Evolutionary conservation across 2,888 invertebrate genomes (phyloP).

Genomic region (Morpho deidamia): DNA sequence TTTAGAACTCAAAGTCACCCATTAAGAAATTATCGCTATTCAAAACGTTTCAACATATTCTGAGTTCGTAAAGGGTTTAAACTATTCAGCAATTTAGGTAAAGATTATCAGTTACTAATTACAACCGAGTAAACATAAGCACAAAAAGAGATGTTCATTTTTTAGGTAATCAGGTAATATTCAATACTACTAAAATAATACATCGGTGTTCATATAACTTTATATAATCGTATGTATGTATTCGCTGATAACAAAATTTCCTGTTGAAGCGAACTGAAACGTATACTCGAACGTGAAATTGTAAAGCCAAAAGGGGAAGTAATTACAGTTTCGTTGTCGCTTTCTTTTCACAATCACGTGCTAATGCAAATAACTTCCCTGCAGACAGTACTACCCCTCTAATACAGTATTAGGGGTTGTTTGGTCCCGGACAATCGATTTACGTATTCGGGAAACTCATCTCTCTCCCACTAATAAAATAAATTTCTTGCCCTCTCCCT

Average conservation of each 20-base stretch:
- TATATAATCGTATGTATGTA: neutral
- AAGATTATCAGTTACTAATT: no score
- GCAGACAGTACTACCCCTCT: conserved; percentile 39
- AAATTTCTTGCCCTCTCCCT: conserved; percentile 36
- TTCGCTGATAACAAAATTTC: neutral
- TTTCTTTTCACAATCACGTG: conserved; percentile 20
- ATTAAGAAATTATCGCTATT: no score
- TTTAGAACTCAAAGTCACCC: no score
- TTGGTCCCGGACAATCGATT: conserved; percentile 64
- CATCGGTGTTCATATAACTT: neutral
- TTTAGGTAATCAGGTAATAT: no score
- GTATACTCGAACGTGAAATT: conserved; percentile 3
- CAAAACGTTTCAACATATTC: no score
- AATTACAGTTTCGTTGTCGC: conserved; percentile 2
- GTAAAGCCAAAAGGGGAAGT: conserved; percentile 2
- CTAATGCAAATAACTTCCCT: conserved; percentile 28
- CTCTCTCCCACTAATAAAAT: conserved; percentile 35
- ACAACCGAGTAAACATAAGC: no score
- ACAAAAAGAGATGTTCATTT: no score
- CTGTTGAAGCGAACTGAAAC: neutral
- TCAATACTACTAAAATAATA: no score
- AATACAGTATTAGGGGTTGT: conserved; percentile 57
- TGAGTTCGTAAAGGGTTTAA: no score
- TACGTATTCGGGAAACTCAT: conserved; percentile 54
- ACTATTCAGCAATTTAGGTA: no score